phyloP scores from a whole-genome alignment of 2,113 vertebrate species.

The Catagonus wagneri region DNA sequence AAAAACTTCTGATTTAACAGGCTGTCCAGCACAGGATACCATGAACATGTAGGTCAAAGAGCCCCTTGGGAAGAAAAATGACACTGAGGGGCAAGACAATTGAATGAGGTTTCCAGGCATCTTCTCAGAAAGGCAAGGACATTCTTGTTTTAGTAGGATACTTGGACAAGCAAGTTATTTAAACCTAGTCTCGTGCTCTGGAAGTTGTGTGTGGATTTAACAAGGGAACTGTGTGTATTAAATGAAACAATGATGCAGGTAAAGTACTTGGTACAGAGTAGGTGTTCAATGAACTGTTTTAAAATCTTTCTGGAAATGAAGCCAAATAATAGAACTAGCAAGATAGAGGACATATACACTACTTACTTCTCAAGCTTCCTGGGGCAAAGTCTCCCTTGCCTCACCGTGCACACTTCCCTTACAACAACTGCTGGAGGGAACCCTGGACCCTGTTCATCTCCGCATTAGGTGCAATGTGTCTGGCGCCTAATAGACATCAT shows the following conservation, averaged over 20 bases:
- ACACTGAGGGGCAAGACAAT: accelerated
- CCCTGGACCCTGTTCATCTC: accelerated
- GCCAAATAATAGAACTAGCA: neutral
- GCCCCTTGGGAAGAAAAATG: too few species aligned
- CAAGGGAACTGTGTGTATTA: neutral
- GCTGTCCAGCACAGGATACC: accelerated
- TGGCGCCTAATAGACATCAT: accelerated
- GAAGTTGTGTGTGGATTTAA: neutral
- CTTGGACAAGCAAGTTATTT: neutral
- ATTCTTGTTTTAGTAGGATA: neutral
- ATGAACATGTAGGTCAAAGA: accelerated
- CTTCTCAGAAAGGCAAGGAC: too few species aligned
- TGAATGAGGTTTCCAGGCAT: too few species aligned
- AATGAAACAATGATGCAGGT: accelerated
- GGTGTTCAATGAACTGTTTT: too few species aligned
- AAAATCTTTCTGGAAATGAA: neutral
- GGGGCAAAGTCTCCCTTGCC: accelerated
- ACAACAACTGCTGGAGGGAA: neutral
- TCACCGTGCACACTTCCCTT: neutral
- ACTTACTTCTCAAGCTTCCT: accelerated
- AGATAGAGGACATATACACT: neutral
- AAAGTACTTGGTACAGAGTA: neutral
- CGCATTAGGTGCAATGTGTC: neutral
- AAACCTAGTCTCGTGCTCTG: neutral
- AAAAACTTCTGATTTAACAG: too few species aligned